Percentiles rank a stretch among this genome's conserved stretches.
Evolutionary conservation across 2,113 vertebrate species (phyloP).

Genomic region (Morone saxatilis): DNA sequence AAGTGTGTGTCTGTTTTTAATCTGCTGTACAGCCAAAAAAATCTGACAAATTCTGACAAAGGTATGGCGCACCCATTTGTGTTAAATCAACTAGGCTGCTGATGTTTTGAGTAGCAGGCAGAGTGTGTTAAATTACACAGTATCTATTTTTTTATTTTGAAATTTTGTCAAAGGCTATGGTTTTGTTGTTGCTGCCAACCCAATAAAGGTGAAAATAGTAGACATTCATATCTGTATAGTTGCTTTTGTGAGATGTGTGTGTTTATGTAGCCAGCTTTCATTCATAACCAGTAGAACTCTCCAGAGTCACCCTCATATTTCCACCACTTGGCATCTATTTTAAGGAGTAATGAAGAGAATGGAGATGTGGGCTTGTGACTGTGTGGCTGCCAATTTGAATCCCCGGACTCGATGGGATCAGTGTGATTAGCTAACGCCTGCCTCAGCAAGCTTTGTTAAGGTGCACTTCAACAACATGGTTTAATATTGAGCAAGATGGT

Average conservation of each 20-base stretch:
- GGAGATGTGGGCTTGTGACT: background rate
- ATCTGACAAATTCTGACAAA: constrained; percentile 47
- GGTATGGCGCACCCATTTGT: constrained; percentile 60
- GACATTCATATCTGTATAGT: constrained; percentile 48
- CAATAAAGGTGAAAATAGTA: constrained; percentile 82
- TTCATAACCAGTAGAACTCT: background rate
- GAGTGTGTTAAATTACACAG: constrained; percentile 73
- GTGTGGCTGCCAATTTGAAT: background rate
- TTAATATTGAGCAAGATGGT: background rate
- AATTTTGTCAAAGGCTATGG: constrained; percentile 80
- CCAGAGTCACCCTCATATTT: background rate
- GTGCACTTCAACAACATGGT: background rate
- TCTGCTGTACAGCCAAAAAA: constrained; percentile 66
- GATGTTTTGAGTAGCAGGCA: constrained; percentile 73
- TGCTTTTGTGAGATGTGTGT: constrained; percentile 37
- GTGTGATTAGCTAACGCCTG: background rate
- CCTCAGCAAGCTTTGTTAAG: background rate
- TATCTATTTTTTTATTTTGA: constrained; percentile 86
- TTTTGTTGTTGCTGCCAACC: constrained; percentile 84
- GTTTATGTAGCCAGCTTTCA: constrained; percentile 13
- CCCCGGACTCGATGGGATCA: background rate
- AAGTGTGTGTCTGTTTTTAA: constrained; percentile 75
- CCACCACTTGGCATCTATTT: background rate
- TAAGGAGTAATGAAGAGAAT: background rate
- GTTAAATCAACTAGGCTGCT: constrained; percentile 77